phyloP scores from a whole-genome alignment of 2,113 vertebrate genomes.

The Muntiacus muntjak region DNA sequence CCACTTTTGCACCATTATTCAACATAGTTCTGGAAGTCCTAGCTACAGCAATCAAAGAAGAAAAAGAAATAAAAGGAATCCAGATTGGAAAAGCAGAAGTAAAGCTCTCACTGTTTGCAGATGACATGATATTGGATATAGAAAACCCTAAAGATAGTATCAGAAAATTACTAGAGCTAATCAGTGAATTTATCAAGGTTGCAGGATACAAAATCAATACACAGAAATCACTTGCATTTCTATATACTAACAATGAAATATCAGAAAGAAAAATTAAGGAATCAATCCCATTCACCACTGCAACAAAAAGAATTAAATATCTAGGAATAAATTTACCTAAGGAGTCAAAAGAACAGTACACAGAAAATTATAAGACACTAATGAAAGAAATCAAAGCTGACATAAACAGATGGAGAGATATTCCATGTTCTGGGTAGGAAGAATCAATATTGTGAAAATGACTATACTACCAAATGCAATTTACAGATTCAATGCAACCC shows the following conservation, averaged over 20 bases:
- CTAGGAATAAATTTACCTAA: background rate
- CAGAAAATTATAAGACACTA: background rate
- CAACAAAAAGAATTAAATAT: background rate
- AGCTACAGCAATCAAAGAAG: background rate
- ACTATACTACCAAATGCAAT: background rate
- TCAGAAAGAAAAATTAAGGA: background rate
- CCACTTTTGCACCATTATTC: background rate
- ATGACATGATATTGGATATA: background rate
- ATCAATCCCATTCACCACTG: background rate
- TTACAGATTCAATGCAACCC: background rate
- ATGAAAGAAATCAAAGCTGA: background rate
- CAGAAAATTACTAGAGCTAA: background rate
- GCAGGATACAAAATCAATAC: background rate
- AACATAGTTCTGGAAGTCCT: background rate
- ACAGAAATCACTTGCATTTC: background rate
- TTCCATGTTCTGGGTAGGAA: background rate
- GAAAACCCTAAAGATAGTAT: background rate
- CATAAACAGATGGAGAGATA: background rate
- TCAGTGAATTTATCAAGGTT: background rate
- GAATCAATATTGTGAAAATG: background rate
- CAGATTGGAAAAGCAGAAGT: background rate
- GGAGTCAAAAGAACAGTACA: background rate
- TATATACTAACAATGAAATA: background rate
- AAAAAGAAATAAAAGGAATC: background rate
- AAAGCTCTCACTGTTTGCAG: background rate